Evolutionary conservation across 2,113 vertebrate species (phyloP).

Genomic region (Piliocolobus tephrosceles): DNA sequence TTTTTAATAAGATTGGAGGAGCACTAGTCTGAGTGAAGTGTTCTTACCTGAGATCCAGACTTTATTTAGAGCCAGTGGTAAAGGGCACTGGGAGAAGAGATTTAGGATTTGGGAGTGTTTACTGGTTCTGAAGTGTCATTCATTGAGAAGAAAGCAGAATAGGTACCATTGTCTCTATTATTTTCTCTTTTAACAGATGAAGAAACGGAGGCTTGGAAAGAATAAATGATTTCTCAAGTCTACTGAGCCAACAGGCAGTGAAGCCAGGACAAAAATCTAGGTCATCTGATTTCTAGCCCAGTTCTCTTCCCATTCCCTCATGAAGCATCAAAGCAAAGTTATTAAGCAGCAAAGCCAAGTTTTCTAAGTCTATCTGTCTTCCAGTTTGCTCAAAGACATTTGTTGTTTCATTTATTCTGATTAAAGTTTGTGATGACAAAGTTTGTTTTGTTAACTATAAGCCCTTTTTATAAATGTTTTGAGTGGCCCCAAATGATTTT

Average conservation of each 20-base stretch:
- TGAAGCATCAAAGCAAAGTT: not conserved
- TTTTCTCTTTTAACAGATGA: not conserved
- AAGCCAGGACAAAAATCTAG: not conserved
- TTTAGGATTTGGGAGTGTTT: not conserved
- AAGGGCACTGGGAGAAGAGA: not conserved
- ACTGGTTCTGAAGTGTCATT: not conserved
- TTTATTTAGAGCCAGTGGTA: not conserved
- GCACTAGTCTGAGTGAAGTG: not conserved
- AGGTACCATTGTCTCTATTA: not conserved
- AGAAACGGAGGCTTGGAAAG: not conserved
- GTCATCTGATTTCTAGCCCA: not conserved
- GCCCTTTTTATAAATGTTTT: slow-evolving; percentile 33
- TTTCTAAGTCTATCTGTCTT: not conserved
- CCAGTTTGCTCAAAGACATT: not conserved
- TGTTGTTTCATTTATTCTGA: slow-evolving; percentile 39
- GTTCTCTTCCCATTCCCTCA: not conserved
- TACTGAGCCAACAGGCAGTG: not conserved
- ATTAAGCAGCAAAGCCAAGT: not conserved
- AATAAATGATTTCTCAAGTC: not conserved
- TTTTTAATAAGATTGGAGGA: not conserved
- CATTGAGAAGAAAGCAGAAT: not conserved
- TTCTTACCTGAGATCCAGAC: not conserved
- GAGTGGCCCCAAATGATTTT: slow-evolving; percentile 26
- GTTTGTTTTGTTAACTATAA: slow-evolving; percentile 36
- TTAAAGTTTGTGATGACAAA: slow-evolving; percentile 43